Base-by-base conservation (phyloP, 2,797 vertebrate genomes). In the Miichthys miiuy region DNA sequence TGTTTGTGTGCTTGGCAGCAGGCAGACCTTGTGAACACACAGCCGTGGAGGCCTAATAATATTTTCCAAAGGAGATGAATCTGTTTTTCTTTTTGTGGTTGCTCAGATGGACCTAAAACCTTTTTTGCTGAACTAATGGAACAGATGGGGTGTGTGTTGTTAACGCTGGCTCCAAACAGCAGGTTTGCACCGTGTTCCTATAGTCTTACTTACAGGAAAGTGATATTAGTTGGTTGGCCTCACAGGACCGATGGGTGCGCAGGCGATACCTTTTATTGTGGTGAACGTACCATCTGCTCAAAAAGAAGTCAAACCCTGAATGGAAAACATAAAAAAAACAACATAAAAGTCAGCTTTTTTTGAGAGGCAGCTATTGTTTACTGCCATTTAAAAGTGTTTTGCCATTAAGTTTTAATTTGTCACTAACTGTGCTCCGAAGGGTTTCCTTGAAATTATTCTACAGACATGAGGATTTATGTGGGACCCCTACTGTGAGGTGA, bases 31-130 rank as follows among this genome's bases (percentile, higher is more conserved):
- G 82, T 88, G 86, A 87, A 85, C 91, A 93, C 89, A 87, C 58
- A 66, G 81, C 75, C 80, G 48, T 27, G 25, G 57, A 88, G 85
- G 72, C 61, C 85, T 83, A 74, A 93, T 87, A 90, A 94, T 92
- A 93, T 94, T 95, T 94, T 94, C 90, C 90, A 87, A 87, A 87
- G 89, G 87, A 92, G 88, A 91, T 90, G 82, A 89, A 81, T 88
- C 79, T 89, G 80, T 86, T 92, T 89, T 92, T 82, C 81, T 87
- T 91, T 85, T 83, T 82, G 73, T 72, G 72, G 54, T 55, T 20
- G 52, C 68, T 89, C 66, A 76, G 54, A 85, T 69, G 72, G 65
- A 87, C 75, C 70, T 62, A 60, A 75, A 79, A 74, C 41, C 25
- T 78, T 72, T 68, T 86, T 82, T 77, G 75, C 83, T 88, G 90